Base-by-base conservation (phyloP, 2,797 vertebrate species). In the Anguilla obscura region DNA sequence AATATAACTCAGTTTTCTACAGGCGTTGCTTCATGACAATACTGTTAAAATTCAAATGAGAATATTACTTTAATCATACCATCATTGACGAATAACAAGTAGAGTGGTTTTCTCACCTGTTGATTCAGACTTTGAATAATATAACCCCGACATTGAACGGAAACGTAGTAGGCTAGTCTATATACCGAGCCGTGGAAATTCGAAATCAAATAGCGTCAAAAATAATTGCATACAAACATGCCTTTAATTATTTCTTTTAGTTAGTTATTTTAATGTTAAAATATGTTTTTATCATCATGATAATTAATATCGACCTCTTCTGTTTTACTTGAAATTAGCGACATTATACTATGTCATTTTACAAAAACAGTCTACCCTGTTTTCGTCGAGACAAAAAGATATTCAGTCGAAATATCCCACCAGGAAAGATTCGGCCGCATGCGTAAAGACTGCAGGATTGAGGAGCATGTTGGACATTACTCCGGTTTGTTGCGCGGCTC, bases 141-240 rank as follows among this genome's bases (percentile, higher is more conserved):
- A 84, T 58, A 56, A 84, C 3, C 83, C 50, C 50, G 83, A 84
- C 83, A 84, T 84, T 84, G 24, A 58, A 33, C n/a, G 14, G 45
- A 52, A 83, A 76, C 36, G 74, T 76, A 76, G 74, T 36, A 40
- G 16, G 12, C 33, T 40, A 40, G 36, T 3, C 33, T 40, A 58
- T 58, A 58, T 58, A 58, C 74, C 14, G 40, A 27, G 45, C 27
- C 45, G 40, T n/a, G 45, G 45, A 50, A 82, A 21, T 80, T 45
- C 16, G 14, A 80, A 76, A 40, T 40, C 33, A 79, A 48, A 36
- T 76, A 76, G 27, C 2, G 9, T n/a, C 1, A 7, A n/a, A 50
- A 8, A 40, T 21, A 40, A 79, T 45, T 21, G 74, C 74, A 79
- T 21, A 79, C 74, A 18, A 79, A 79, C 3, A 16, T 79, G 40